Percentiles rank a stretch among this genome's conserved stretches.
These are phyloP conservation scores for Muntiacus muntjak DNA, from an alignment of 2,113 vertebrate genomes.

Conservation along the genomic window DNA sequence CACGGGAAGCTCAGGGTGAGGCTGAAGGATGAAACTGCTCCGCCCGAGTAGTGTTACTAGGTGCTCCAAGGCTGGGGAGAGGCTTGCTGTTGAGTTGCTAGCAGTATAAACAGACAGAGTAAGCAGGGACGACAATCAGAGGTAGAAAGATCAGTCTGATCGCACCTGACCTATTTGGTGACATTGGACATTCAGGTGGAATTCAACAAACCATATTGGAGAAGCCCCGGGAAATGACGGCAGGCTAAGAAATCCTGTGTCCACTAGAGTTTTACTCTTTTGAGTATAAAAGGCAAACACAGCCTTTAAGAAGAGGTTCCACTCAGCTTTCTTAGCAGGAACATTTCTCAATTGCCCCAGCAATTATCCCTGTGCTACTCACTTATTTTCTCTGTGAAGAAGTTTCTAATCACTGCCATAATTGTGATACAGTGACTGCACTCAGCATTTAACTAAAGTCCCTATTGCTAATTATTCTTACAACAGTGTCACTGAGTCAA, in stretches of 20 bases:
- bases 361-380: neutral
- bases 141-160: neutral
- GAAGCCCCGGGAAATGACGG: neutral
- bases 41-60: constrained; percentile 2
- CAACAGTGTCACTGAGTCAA: constrained; percentile 35
- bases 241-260: neutral
- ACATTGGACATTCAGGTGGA: neutral
- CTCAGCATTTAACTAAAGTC: constrained; percentile 46
- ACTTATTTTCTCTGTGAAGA: constrained; percentile 1
- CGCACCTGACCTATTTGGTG: neutral
- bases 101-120: neutral
- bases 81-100: neutral
- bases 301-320: neutral
- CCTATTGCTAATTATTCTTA: constrained; percentile 52
- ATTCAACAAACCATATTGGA: neutral
- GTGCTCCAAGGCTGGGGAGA: neutral
- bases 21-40: neutral
- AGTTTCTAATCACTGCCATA: constrained; percentile 37
- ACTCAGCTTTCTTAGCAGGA: constrained; percentile 24
- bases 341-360: neutral
- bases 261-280: neutral
- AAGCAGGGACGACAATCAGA: neutral
- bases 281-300: neutral
- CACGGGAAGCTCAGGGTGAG: neutral
- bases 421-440: constrained; percentile 19